Conservation (phyloP, 2,888 invertebrate species). For the Periphyllus acericola region DNA sequence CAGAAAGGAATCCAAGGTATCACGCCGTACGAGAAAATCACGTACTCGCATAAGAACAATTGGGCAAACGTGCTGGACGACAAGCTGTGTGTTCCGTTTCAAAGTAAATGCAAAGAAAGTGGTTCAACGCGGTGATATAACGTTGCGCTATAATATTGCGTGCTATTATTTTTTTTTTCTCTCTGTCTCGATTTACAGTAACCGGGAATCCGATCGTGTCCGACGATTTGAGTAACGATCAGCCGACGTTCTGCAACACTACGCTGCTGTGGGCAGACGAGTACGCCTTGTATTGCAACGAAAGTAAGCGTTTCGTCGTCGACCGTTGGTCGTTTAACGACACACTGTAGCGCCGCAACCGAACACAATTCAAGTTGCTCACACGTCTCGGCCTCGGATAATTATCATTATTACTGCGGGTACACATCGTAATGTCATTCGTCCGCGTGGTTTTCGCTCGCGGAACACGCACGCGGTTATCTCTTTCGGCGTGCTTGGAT, state of each 20-base stretch:
- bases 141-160: background rate
- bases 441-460: background rate
- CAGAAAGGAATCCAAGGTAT: constrained; percentile 71
- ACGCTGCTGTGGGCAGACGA: constrained; percentile 4
- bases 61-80: constrained; percentile 67
- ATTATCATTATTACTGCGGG: background rate
- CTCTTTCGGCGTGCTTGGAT: too few species aligned
- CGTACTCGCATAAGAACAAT: constrained; percentile 65
- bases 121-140: too few species aligned
- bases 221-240: constrained; percentile 26
- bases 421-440: too few species aligned
- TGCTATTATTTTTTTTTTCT: background rate
- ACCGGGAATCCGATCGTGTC: constrained; percentile 38
- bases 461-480: too few species aligned
- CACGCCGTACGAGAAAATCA: constrained; percentile 69
- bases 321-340: background rate
- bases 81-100: constrained; percentile 69
- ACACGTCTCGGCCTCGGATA: background rate
- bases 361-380: background rate
- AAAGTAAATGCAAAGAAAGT: constrained; percentile 65
- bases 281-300: constrained; percentile 3
- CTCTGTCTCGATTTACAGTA: constrained; percentile 15
- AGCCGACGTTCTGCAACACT: constrained; percentile 20
- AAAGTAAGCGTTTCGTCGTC: constrained; percentile 28
- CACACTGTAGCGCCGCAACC: background rate